Base-by-base conservation (phyloP, 2,113 vertebrate genomes). In the Ardeotis arabs region DNA sequence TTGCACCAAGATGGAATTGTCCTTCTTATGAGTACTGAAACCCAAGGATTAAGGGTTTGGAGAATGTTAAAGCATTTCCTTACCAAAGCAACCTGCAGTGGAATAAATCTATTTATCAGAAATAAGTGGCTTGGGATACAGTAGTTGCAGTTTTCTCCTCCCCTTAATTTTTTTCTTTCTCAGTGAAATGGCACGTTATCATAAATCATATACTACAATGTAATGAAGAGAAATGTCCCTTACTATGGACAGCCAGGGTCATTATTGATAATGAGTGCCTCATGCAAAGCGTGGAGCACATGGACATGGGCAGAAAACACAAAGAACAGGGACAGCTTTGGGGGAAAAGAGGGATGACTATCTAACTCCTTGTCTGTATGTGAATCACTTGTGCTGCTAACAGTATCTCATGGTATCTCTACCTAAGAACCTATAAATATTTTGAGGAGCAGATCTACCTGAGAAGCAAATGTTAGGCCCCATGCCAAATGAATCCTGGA, bases 401-500 rank as follows among this genome's bases (percentile, higher is more conserved):
- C 44, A 86, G 10, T 77, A 86, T 29, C 72, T 66, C 0, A 1
- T 37, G 27, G 66, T 75, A 35, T 74, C 58, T 78, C 35, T 66
- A 29, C n/a, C 93, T 50, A 35, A 76, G 12, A 79, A 22, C 16
- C 44, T 68, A 19, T 17, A 84, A 89, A 56, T 53, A 84, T n/a
- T 89, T 87, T 35, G 53, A 82, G 64, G 35, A 92, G 25, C 50
- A 39, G n/a, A 75, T 44, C 58, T 68, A 64, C 44, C 55, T 56
- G 16, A 78, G 49, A 76, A 85, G 68, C 7, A 41, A 78, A 63
- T 24, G 14, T 70, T 47, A 70, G 10, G 29, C 16, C 14, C 33
- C 0, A 0, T 35, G 44, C 16, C 56, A 90, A 72, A 73, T 1
- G 0, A 50, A 64, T 80, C 70, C 29, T 64, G 27, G 35, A 68